A percentile compares a stretch with the other conserved stretches of the same genome.
These are phyloP conservation scores for Apoda limacodes DNA, from an alignment of 2,888 invertebrate species.

Conservation along the genomic window DNA sequence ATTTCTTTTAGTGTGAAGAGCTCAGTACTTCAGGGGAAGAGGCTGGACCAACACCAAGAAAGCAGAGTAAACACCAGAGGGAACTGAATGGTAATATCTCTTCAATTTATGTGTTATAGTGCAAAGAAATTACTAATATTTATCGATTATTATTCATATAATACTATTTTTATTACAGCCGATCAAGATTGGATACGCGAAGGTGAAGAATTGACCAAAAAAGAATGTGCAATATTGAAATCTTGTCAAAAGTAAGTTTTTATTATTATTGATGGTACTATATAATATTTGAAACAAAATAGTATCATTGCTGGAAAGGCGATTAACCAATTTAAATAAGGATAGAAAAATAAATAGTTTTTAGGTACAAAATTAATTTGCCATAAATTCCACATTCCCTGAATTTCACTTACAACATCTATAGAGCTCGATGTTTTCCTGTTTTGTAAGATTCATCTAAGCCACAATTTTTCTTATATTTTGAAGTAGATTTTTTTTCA, in stretches of 20 bases:
- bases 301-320: too few species aligned
- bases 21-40: constrained; percentile 64
- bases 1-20: constrained; percentile 66
- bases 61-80: constrained; percentile 68
- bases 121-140: constrained; percentile 1
- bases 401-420: too few species aligned
- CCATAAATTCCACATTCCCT: too few species aligned
- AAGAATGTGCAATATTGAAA: constrained; percentile 55
- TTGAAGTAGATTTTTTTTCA: too few species aligned
- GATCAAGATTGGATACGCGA: constrained; percentile 65
- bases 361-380: too few species aligned
- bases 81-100: constrained; percentile 49
- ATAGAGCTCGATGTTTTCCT: too few species aligned
- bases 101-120: constrained; percentile 12
- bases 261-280: too few species aligned
- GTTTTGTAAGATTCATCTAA: too few species aligned
- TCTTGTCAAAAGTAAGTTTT: constrained; percentile 59
- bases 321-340: too few species aligned
- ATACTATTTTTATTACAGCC: constrained; percentile 27
- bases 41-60: constrained; percentile 72
- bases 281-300: too few species aligned
- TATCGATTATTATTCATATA: constrained; percentile 1
- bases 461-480: too few species aligned
- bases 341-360: too few species aligned
- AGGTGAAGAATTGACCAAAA: constrained; percentile 59